A percentile compares a stretch with the other conserved stretches of the same genome.
phyloP scores from a whole-genome alignment of 1,140 invertebrate genomes.

The Popillia japonica region DNA sequence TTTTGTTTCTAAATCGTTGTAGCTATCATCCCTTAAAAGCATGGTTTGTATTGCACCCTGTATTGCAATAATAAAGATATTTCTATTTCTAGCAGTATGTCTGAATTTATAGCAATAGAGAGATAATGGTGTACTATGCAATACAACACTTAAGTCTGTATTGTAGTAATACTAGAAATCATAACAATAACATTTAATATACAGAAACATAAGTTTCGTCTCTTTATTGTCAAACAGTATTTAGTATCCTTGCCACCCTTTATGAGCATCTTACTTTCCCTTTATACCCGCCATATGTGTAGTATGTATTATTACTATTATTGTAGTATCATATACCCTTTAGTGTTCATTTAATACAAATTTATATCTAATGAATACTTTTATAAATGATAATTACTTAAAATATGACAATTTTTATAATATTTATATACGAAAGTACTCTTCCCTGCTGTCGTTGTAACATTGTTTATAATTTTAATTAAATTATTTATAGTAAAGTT shows the following conservation, averaged over 20 bases:
- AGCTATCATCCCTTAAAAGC: no score
- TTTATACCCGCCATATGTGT: neutral
- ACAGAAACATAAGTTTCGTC: neutral
- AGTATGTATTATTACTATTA: no score
- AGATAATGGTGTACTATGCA: no score
- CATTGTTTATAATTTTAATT: neutral
- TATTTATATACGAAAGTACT: neutral
- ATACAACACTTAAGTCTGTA: no score
- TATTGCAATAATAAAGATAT: no score
- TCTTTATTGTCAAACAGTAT: constrained; percentile 22
- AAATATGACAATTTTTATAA: neutral
- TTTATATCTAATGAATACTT: neutral
- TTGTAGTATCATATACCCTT: neutral
- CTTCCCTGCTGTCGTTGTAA: constrained; percentile 24
- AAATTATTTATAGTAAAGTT: neutral
- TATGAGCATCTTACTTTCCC: neutral
- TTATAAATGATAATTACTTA: neutral
- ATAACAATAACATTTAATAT: neutral
- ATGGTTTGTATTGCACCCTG: no score
- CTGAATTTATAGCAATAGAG: no score
- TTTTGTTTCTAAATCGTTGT: no score
- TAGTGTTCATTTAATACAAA: neutral
- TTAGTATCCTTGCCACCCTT: neutral
- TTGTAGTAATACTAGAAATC: no score
- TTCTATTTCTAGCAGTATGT: no score